Base-by-base conservation (phyloP, 2,888 invertebrate species). In the Dicyrtoma fusca region DNA sequence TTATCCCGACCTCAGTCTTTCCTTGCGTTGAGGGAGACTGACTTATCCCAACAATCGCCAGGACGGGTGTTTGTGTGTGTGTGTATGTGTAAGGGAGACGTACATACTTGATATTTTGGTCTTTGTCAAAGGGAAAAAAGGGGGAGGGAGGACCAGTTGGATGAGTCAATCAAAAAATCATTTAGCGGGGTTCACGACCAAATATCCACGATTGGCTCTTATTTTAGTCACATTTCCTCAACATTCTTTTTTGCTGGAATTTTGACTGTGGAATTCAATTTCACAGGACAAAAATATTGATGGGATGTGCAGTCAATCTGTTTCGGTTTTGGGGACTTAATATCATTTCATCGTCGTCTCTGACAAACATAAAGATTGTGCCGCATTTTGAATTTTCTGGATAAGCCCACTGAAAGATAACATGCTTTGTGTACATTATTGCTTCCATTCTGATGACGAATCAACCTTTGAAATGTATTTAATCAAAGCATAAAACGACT, bases 151-250 rank as follows among this genome's bases (percentile, higher is more conserved):
- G 49, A 65, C 14, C 62, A 44, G 44, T 62, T 62, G 62, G 59
- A 70, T 71, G 62, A 71, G 63, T 71, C 71, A 71, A 71, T 71
- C 71, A 71, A 64, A 71, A 71, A 71, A 71, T 71, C 71, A 71
- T 71, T 71, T 68, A 68, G 42, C 8, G 55, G 57, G 55, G 57
- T 23, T 47, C 57, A 68, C 44, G 45, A 57, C 17, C n/a, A n/a
- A 55, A 42, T 11, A 45, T 55, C 19, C 45, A 68, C 44, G 55
- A 68, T 68, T 68, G 68, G 42, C 68, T 68, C 68, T 68, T 55
- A 68, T 68, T 68, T 68, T 42, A 59, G 68, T 23, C 68, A 68
- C 42, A n/a, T n/a, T 45, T 51, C 8, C 14, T 61, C 19, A 4
- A n/a, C 26, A 42, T 42, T 61, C 34, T 61, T 19, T 45, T 13